phyloP scores from a whole-genome alignment of 92 coral and sea anemone genomes.

The Epizoanthus scotinus region DNA sequence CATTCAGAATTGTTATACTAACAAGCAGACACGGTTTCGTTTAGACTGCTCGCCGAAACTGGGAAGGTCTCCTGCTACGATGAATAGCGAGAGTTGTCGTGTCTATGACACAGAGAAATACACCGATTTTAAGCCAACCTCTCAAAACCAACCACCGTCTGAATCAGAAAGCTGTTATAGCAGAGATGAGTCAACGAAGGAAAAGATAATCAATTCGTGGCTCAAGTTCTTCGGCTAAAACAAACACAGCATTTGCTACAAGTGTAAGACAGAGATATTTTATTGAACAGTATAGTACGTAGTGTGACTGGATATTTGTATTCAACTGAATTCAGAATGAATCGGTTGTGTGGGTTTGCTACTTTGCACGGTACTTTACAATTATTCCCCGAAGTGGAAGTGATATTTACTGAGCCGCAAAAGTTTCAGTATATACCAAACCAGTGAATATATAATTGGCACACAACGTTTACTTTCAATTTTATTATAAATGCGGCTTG shows the following conservation, averaged over 20 bases:
- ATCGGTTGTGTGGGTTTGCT: no score
- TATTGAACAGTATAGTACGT: no score
- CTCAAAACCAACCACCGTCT: neutral
- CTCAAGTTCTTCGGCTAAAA: constrained; percentile 26
- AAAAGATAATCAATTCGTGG: constrained; percentile 20
- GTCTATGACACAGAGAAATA: neutral
- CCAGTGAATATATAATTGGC: no score
- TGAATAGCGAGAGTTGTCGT: neutral
- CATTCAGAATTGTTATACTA: neutral
- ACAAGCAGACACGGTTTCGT: neutral
- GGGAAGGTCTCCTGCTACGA: neutral
- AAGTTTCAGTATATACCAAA: no score
- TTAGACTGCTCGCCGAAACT: neutral
- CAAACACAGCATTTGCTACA: no score
- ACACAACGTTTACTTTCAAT: no score
- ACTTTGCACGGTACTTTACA: no score
- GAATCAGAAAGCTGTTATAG: neutral
- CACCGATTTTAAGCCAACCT: neutral
- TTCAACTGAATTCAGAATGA: no score
- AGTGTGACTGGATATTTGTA: neutral
- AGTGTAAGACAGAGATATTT: no score
- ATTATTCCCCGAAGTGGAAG: no score
- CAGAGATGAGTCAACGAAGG: constrained; percentile 1
- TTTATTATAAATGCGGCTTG: no score
- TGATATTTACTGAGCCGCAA: no score